Evolutionary conservation across 2,888 invertebrate species (phyloP).

Genomic region (Magallana nippona): DNA sequence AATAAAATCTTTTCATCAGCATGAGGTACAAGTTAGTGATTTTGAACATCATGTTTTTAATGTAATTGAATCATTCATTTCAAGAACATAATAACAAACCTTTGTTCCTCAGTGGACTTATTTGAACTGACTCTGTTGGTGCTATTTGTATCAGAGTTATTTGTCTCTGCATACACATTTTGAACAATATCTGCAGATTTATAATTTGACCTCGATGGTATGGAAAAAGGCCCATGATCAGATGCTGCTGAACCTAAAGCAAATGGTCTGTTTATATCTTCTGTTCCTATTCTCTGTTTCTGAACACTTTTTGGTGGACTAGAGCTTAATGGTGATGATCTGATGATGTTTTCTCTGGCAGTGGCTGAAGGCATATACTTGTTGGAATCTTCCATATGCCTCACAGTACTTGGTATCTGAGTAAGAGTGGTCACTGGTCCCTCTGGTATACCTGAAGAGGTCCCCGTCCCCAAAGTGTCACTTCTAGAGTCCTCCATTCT

Average conservation of each 20-base stretch:
- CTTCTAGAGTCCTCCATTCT: neutral
- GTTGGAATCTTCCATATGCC: neutral
- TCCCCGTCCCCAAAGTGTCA: neutral
- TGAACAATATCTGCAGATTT: neutral
- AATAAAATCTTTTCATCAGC: too few species aligned
- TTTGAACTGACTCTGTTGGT: neutral
- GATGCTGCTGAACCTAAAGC: conserved; percentile 21
- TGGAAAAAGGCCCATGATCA: neutral
- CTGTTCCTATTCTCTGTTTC: neutral
- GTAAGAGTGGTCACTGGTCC: neutral
- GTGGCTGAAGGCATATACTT: conserved; percentile 2
- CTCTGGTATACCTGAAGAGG: neutral
- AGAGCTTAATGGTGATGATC: conserved; percentile 9
- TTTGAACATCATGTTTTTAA: too few species aligned
- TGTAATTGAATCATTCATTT: too few species aligned
- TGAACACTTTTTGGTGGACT: conserved; percentile 1
- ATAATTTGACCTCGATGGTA: neutral
- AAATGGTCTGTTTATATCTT: neutral
- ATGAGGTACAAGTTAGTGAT: too few species aligned
- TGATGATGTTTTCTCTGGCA: neutral
- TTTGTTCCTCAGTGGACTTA: neutral
- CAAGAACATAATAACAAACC: neutral
- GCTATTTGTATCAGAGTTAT: neutral
- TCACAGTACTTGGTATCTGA: neutral
- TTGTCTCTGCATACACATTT: neutral